Base-by-base conservation (phyloP, 2,888 invertebrate genomes). In the Abrostola triplasia region DNA sequence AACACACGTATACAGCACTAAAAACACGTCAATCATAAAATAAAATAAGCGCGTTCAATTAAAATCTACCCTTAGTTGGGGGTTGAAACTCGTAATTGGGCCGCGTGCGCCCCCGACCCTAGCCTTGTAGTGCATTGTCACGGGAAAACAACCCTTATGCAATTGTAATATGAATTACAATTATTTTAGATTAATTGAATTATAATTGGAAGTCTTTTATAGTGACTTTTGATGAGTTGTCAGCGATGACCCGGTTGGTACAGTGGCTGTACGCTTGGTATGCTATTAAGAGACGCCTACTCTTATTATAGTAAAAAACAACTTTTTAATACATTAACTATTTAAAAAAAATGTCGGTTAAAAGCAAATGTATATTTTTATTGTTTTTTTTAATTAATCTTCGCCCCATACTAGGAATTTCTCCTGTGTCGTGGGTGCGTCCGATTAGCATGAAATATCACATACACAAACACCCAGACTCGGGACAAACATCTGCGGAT, bases 1-100 rank as follows among this genome's bases (percentile, higher is more conserved):
- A 64, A 59, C 55, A 65, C 51, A 65, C 69, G 59, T 35, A 51
- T 41, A 52, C 13, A 57, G 11, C 36, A 64, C 54, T 44, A 61
- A 50, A 77, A 76, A 80, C 76, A 89, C 88, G 89, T 91, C 93
- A 90, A 91, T 90, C 90, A 87, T 84, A 85, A 87, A 90, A 86
- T 89, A 91, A 92, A 92, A 92, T 90, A 90, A 89, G 84, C 91
- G 90, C 88, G 88, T 89, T 91, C 92, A 92, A 92, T 93, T 92
- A 92, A 90, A 89, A 85, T 84, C 85, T 78, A 84, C 82, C 85
- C 85, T 80, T 82, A 80, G 84, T 80, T 84, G 86, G 89, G 91
- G 87, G 76, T 75, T 74, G 71, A 58, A 68, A 69, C 64, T 77
- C 64, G 63, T 91, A 92, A 92, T 92, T 90, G 90, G 88, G 91